These are phyloP conservation scores for Pangasianodon hypophthalmus DNA, from an alignment of 2,113 vertebrate genomes.

Conservation along the genomic window DNA sequence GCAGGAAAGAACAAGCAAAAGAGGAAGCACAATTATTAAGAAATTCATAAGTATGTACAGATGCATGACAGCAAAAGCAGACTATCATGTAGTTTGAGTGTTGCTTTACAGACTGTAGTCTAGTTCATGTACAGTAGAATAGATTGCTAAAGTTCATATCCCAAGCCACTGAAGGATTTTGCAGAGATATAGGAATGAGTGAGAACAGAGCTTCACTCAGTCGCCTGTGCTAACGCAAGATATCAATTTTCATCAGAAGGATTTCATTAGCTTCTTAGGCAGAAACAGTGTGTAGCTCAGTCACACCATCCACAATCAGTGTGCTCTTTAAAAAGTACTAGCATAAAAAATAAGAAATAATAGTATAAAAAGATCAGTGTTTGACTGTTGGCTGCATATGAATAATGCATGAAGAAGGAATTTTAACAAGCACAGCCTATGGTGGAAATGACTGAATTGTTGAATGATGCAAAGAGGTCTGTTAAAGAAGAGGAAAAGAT, in stretches of 20 bases:
- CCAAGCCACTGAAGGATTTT: background rate
- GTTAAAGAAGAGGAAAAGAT: conserved; percentile 4
- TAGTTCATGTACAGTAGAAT: background rate
- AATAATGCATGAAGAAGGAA: conserved; percentile 23
- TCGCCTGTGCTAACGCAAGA: background rate
- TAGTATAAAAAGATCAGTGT: background rate
- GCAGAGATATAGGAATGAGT: background rate
- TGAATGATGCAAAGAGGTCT: conserved; percentile 19
- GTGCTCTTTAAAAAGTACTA: conserved; percentile 4
- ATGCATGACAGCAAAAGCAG: background rate
- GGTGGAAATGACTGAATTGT: conserved; percentile 8
- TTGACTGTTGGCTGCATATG: conserved; percentile 20
- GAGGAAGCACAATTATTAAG: conserved; percentile 6
- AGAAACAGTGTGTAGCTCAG: background rate
- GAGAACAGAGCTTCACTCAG: background rate
- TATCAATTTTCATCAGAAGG: conserved; percentile 35
- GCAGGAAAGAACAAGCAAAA: background rate
- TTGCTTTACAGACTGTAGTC: conserved; percentile 9
- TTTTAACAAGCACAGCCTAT: conserved; percentile 11
- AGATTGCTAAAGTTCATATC: background rate
- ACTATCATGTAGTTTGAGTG: background rate
- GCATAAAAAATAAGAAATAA: background rate
- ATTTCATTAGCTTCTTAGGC: conserved; percentile 14
- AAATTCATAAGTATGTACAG: background rate
- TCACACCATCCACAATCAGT: background rate